Conservation (phyloP, 2,113 vertebrate species). For the Larimichthys crocea region DNA sequence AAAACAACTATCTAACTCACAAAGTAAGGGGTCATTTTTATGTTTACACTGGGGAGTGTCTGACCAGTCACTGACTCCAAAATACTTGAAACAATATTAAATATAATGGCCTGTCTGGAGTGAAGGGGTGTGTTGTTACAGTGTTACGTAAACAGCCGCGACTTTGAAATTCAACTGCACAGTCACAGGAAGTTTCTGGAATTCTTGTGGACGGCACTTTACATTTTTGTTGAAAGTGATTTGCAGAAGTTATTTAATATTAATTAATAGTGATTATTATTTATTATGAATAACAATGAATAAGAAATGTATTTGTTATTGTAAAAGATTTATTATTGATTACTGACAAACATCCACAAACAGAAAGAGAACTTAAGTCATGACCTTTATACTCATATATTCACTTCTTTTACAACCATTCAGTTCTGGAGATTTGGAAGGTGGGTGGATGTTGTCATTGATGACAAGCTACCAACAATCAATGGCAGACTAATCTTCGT, state of each 20-base stretch:
- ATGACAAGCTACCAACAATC: constrained; percentile 85
- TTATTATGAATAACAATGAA: neutral
- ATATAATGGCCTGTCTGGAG: no score
- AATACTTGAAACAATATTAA: no score
- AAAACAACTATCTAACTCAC: neutral
- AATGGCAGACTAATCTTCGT: constrained; percentile 77
- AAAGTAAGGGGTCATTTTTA: neutral
- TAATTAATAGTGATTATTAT: neutral
- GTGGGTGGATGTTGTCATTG: constrained; percentile 84
- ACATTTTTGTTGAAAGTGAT: neutral
- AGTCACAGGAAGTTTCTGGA: neutral
- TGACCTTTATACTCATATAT: neutral
- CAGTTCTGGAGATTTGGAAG: constrained; percentile 87
- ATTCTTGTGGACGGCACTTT: neutral
- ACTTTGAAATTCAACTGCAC: neutral
- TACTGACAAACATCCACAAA: neutral
- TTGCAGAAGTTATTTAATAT: no score
- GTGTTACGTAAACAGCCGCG: no score
- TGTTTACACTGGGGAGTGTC: no score
- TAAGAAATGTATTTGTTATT: neutral
- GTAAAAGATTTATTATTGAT: neutral
- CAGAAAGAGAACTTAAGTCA: neutral
- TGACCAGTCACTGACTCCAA: no score
- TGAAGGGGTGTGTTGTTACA: no score
- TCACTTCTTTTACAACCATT: neutral